These are phyloP conservation scores for Platichthys stellatus DNA, from an alignment of 2,113 vertebrate species.

Conservation along the genomic window DNA sequence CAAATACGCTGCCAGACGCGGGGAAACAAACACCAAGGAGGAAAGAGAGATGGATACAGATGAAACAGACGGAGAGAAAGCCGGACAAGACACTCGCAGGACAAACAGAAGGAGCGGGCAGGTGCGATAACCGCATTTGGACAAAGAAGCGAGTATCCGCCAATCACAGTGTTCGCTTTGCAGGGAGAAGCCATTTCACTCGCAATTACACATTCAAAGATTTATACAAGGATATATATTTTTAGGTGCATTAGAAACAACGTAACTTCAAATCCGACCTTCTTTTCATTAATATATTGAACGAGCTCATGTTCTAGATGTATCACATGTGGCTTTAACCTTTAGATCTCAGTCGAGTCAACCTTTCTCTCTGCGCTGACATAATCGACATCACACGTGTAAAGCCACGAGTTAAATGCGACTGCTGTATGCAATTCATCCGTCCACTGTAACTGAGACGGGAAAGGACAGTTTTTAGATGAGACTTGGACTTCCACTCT, in stretches of 20 bases:
- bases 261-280: too few species aligned
- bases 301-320: too few species aligned
- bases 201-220: neutral
- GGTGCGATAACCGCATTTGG: slow-evolving; percentile 58
- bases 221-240: neutral
- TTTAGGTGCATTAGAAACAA: too few species aligned
- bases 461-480: slow-evolving; percentile 50
- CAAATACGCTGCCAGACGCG: slow-evolving; percentile 37
- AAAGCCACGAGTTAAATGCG: neutral
- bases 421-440: slow-evolving; percentile 18
- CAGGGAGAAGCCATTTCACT: slow-evolving; percentile 21
- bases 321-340: neutral
- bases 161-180: slow-evolving; percentile 51
- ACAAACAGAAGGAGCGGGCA: slow-evolving; percentile 62
- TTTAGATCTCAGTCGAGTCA: slow-evolving; percentile 15
- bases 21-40: slow-evolving; percentile 49
- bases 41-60: slow-evolving; percentile 53
- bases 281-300: too few species aligned
- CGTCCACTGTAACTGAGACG: slow-evolving; percentile 6
- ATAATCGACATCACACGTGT: slow-evolving; percentile 4
- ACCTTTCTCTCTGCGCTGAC: neutral
- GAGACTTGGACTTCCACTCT: slow-evolving; percentile 20
- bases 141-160: slow-evolving; percentile 31
- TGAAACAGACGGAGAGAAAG: slow-evolving; percentile 61
- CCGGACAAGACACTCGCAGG: slow-evolving; percentile 47